These are phyloP conservation scores for Aphelocoma coerulescens DNA, from an alignment of 2,113 vertebrate genomes.

Conservation along the genomic window DNA sequence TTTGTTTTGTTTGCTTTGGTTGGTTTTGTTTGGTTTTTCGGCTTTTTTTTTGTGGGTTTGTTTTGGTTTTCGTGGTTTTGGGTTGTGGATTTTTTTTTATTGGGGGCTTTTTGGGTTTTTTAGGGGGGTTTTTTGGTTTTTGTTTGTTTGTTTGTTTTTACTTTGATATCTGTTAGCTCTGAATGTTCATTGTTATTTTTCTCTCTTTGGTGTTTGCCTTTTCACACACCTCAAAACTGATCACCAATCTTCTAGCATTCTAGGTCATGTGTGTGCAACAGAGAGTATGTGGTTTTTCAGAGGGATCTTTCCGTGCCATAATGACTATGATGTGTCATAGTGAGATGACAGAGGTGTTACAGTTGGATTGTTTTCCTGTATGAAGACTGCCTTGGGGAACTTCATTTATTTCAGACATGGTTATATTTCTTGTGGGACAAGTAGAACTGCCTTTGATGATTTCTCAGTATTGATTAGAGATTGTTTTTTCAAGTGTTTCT, in stretches of 20 bases:
- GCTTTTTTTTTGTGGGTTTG: too few relatives aligned
- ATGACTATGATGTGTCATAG: not conserved
- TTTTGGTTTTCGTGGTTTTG: not conserved
- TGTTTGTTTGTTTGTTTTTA: not conserved
- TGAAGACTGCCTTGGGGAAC: not conserved
- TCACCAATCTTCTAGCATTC: not conserved
- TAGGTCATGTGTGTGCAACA: accelerated
- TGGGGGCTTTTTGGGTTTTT: too few relatives aligned
- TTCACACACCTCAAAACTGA: not conserved
- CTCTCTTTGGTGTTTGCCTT: not conserved
- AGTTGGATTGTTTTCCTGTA: not conserved
- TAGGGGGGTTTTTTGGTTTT: not conserved
- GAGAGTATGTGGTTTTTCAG: not conserved
- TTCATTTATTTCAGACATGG: not conserved
- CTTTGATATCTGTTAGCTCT: not conserved
- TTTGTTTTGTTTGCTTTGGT: not conserved
- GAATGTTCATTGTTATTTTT: not conserved
- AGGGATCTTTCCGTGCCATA: not conserved
- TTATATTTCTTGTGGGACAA: not conserved
- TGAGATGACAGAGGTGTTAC: not conserved
- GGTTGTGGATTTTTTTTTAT: too few relatives aligned
- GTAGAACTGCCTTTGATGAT: not conserved
- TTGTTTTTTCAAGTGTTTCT: not conserved
- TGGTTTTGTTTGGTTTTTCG: not conserved
- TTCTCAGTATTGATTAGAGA: not conserved